Evolutionary conservation across 2,113 vertebrate species (phyloP), one percentile per base, ranked within the genome.

Genomic region (Lagopus leucura): DNA sequence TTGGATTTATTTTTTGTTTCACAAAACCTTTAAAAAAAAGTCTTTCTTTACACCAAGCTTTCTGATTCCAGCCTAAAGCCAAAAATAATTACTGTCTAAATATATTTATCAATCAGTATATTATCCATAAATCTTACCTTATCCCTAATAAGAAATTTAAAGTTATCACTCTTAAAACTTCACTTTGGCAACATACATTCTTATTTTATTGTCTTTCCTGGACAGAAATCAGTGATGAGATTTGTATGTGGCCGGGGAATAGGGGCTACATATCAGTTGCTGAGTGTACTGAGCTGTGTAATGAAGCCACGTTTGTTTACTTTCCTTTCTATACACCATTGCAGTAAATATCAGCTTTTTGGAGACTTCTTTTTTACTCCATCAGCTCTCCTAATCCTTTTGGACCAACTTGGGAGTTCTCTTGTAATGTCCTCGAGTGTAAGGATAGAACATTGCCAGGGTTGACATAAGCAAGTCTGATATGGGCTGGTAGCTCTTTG

Each of bases 1-100:
- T 86, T 95, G 72, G 50, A 96, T 97, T 97, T 96, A 94, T 94
- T 96, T 88, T 86, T 94, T 90, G 90, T 94, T 87, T 82, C 82
- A 48, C 30, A 91, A 90, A 78, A 82, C 89, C 76, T 95, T 96
- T 96, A 54, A 54, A 52, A 52, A 52, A 69, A 88, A 91, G 96
- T 86, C 83, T 93, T 96, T 92, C 67, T 94, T 92, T 90, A 88
- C 65, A 80, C 86, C 38, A 82, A 93, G 61, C 47, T 90, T 78
- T 90, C 67, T 36, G 48, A 88, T 94, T 96, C 90, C 73, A 82
- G 88, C 90, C 66, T 94, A 83, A 77, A 75, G 84, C 52, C 34
- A 92, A 90, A 93, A 93, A 66, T 90, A 71, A 72, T 93, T 94
- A 55, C 90, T 93, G 52, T 91, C 74, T 91, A 77, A 96, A 86